Evolutionary conservation across 1,140 invertebrate genomes (phyloP), one percentile per base, ranked within the genome.

Genomic region (Drosophila subobscura): DNA sequence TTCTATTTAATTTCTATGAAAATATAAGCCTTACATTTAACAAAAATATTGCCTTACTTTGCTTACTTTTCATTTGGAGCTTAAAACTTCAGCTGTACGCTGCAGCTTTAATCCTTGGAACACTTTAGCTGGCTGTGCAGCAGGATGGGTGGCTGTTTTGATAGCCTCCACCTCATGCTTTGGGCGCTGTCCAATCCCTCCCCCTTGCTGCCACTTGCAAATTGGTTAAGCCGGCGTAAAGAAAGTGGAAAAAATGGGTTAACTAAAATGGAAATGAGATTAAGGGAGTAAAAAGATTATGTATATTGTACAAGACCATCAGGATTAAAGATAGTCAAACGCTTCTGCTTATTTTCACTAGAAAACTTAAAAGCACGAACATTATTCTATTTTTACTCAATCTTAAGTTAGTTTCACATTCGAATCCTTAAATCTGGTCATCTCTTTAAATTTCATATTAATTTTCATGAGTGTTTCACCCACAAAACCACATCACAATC

Each of bases 11-110:
- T 74, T 74, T 58, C 42, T 66, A 42, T 74, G 42, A 74, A 74
- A 74, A 74, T 74, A 53, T 74, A 74, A 74, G 72, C 12, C 14
- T 74, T 49, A 65, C 57, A 74, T 74, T 74, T 73, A 74, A 65
- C 8, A 51, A 0, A 50, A 16, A 7, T 37, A 37, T 8, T 10
- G 8, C 33, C 3, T 40, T 27, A 22, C 8, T 12, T 14, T n/a
- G 1, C 8, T 16, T 22, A 22, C 7, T 16, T 51, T 40, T 72
- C 25, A 16, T 40, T 44, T 44, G 55, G 14, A 27, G 16, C 12
- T 47, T 47, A 3, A n/a, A 23, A 12, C 12, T 12, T 10, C 41
- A 55, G 53, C 53, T 55, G 41, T 6, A 40, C 16, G 16, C 25
- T 55, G 40, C 53, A 27, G n/a, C 44, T 55, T 44, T 55, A 45